Percentiles rank a stretch among this genome's conserved stretches.
phyloP scores from a whole-genome alignment of 2,888 invertebrate species.

The Hyposoter didymator region DNA sequence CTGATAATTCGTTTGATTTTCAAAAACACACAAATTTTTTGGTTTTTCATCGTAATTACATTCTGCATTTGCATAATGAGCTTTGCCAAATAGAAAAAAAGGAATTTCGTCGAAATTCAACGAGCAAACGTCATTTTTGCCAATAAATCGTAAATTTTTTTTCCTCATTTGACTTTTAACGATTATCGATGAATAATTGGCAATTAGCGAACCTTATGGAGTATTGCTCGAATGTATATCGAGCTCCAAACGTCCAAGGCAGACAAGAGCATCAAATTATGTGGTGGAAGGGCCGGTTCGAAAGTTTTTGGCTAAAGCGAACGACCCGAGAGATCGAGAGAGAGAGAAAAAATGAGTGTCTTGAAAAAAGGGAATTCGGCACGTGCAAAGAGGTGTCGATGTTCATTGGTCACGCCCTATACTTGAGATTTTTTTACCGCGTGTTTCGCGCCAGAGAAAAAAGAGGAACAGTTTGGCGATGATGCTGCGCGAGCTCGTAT shows the following conservation, averaged over 20 bases:
- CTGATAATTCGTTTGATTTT: no score
- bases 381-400: conserved; percentile 69
- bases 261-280: conserved; percentile 61
- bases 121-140: no score
- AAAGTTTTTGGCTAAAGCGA: conserved; percentile 43
- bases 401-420: conserved; percentile 64
- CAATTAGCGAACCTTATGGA: conserved; percentile 55
- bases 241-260: conserved; percentile 22
- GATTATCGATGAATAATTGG: conserved; percentile 65
- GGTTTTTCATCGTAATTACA: no score
- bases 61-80: no score
- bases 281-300: conserved; percentile 56
- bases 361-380: conserved; percentile 56
- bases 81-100: no score
- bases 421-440: conserved; percentile 60
- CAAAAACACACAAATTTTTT: no score
- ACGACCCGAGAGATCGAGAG: neutral
- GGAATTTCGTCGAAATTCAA: no score
- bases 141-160: neutral
- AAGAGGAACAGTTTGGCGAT: conserved; percentile 28
- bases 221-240: conserved; percentile 9
- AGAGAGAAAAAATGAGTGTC: neutral
- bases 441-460: conserved; percentile 36
- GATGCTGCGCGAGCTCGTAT: conserved; percentile 52
- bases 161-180: conserved; percentile 41